These are phyloP conservation scores for Gobiocypris rarus DNA, from an alignment of 2,113 vertebrate species.

Conservation along the genomic window DNA sequence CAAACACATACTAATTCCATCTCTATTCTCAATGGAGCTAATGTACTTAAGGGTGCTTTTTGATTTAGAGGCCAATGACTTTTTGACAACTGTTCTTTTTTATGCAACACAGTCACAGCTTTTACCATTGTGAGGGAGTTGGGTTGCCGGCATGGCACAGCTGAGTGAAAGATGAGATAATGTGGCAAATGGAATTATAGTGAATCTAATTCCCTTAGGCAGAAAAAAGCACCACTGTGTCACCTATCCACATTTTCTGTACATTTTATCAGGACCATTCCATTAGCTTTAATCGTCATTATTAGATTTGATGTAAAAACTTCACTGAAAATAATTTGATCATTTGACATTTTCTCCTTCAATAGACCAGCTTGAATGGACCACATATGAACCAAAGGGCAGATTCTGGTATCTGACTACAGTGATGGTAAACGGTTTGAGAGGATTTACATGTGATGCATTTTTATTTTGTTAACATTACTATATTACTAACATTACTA, in stretches of 20 bases:
- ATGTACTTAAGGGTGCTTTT: constrained; percentile 31
- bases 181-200: constrained; percentile 52
- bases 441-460: neutral
- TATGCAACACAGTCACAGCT: constrained; percentile 39
- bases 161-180: constrained; percentile 48
- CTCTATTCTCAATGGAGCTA: constrained; percentile 41
- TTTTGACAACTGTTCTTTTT: constrained; percentile 44
- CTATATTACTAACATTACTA: too few species aligned
- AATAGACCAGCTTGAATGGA: constrained; percentile 6
- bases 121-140: constrained; percentile 43
- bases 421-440: neutral
- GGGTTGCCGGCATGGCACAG: constrained; percentile 35
- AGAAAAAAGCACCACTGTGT: constrained; percentile 23
- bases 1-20: constrained; percentile 48
- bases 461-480: neutral
- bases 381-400: neutral
- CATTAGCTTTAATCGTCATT: constrained; percentile 47
- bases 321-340: constrained; percentile 43
- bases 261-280: constrained; percentile 31
- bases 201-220: constrained; percentile 51
- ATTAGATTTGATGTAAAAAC: constrained; percentile 48
- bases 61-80: constrained; percentile 41
- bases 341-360: constrained; percentile 13
- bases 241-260: constrained; percentile 9
- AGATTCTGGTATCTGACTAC: neutral